Evolutionary conservation across 1,140 invertebrate genomes (phyloP).

Genomic region (Aphaenogaster ashmeadi): DNA sequence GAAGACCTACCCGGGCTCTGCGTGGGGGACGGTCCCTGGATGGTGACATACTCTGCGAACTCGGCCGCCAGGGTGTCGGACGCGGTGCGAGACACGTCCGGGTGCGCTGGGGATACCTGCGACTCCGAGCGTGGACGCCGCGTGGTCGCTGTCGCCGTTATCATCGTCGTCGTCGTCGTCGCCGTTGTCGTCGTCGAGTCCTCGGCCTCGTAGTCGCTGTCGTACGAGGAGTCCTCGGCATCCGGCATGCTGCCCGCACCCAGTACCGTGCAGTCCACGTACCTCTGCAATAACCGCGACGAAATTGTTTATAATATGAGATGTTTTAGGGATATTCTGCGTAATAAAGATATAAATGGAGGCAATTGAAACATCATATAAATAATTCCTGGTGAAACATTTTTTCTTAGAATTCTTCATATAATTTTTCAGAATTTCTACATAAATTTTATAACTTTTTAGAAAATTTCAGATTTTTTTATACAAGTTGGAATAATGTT

Average conservation of each 20-base stretch:
- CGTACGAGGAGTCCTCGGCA: conserved; percentile 94
- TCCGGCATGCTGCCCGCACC: conserved; percentile 86
- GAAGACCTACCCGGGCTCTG: conserved; percentile 78
- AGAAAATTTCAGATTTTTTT: too few relatives aligned
- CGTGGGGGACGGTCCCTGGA: conserved; percentile 78
- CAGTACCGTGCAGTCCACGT: conserved; percentile 87
- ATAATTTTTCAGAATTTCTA: too few relatives aligned
- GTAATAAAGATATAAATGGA: background rate
- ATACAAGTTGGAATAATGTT: too few relatives aligned
- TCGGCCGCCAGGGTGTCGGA: conserved; percentile 95
- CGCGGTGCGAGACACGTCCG: conserved; percentile 92
- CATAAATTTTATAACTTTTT: too few relatives aligned
- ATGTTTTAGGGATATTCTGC: background rate
- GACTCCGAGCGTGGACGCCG: conserved; percentile 62
- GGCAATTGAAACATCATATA: too few relatives aligned
- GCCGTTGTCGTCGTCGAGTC: conserved; percentile 85
- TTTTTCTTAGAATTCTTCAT: too few relatives aligned
- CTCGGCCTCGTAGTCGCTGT: conserved; percentile 93
- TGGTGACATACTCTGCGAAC: conserved; percentile 93
- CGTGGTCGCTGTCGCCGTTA: conserved; percentile 87
- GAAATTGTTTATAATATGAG: background rate
- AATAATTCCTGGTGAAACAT: too few relatives aligned
- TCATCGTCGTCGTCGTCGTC: conserved; percentile 86
- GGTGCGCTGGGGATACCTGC: conserved; percentile 87
- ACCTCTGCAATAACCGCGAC: conserved; percentile 86